Percentiles rank a stretch among this genome's conserved stretches.
These are phyloP conservation scores for Crocuta crocuta DNA, from an alignment of 2,113 vertebrate species.

Conservation along the genomic window DNA sequence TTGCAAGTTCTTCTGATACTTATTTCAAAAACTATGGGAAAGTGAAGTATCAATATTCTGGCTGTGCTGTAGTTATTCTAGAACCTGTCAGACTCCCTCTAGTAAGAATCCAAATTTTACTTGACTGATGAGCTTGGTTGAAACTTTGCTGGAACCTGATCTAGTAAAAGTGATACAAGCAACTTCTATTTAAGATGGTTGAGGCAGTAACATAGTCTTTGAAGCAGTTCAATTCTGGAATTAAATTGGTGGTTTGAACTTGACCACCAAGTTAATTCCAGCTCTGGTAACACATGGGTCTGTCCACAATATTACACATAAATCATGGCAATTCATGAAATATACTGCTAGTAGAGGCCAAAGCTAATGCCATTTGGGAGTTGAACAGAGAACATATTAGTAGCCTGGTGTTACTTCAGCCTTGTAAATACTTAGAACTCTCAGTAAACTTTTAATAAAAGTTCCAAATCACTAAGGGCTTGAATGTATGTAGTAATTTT, in stretches of 20 bases:
- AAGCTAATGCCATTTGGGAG: background rate
- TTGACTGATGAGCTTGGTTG: background rate
- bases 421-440: background rate
- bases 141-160: background rate
- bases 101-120: background rate
- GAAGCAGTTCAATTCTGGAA: background rate
- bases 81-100: background rate
- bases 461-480: background rate
- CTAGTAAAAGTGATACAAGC: background rate
- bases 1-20: background rate
- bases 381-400: background rate
- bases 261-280: background rate
- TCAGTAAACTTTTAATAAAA: constrained; percentile 52
- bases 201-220: background rate
- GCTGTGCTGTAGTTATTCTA: background rate
- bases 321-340: background rate
- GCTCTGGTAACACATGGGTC: background rate
- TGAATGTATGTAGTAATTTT: background rate
- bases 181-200: background rate
- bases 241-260: background rate
- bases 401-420: background rate
- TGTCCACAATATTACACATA: background rate
- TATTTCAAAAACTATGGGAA: background rate
- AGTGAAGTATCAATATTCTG: background rate
- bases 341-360: background rate